Percentiles rank a stretch among this genome's conserved stretches.
phyloP scores from a whole-genome alignment of 1,140 invertebrate genomes.

The Drosophila virilis region DNA sequence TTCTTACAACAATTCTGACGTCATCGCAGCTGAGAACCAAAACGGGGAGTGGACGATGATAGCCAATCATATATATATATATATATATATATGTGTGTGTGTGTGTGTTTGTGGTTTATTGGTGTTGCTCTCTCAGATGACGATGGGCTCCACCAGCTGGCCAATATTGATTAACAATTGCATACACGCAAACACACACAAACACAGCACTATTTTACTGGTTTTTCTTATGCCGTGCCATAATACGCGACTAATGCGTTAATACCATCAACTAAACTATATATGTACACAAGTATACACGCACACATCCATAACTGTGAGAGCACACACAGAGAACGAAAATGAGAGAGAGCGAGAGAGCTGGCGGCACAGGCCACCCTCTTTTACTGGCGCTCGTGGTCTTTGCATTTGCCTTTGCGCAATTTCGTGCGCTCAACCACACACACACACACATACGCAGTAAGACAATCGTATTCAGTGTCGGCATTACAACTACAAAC shows the following conservation, averaged over 20 bases:
- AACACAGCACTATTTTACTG: conserved; percentile 25
- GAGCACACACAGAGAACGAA: conserved; percentile 25
- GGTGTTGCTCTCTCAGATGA: conserved; percentile 37
- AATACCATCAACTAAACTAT: conserved; percentile 63
- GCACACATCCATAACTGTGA: conserved; percentile 13
- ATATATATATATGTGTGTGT: conserved; percentile 8
- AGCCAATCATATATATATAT: conserved; percentile 57
- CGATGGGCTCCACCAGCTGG: conserved; percentile 56
- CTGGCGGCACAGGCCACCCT: conserved; percentile 52
- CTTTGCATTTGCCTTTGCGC: conserved; percentile 60
- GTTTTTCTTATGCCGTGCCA: conserved; percentile 49
- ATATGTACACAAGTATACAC: conserved; percentile 14
- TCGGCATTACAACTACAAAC: conserved; percentile 67
- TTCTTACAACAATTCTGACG: conserved; percentile 81
- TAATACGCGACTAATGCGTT: conserved; percentile 66
- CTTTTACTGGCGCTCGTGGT: conserved; percentile 55
- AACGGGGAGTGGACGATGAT: conserved; percentile 72
- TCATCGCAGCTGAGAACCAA: conserved; percentile 78
- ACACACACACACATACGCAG: conserved; percentile 23
- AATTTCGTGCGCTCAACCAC: conserved; percentile 57
- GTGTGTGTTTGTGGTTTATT: conserved; percentile 16
- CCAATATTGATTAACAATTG: conserved; percentile 68
- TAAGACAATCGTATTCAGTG: conserved; percentile 41
- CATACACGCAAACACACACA: conserved; percentile 16
- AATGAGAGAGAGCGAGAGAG: conserved; percentile 19